These are phyloP conservation scores for Drosophila tani DNA, from an alignment of 1,140 invertebrate genomes.

Conservation along the genomic window DNA sequence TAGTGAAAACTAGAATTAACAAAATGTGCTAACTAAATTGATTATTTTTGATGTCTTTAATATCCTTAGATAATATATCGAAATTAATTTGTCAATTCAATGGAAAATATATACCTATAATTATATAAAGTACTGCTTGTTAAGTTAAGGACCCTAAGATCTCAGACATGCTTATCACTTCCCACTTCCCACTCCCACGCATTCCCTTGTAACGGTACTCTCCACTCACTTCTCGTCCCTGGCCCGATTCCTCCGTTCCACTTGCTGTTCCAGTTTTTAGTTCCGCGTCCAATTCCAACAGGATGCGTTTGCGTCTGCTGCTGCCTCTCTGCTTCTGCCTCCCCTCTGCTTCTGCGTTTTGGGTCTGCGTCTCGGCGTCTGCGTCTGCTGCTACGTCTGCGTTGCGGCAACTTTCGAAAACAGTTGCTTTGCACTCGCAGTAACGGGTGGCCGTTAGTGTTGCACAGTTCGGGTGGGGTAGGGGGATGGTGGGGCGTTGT, in stretches of 20 bases:
- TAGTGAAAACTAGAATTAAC: too few species aligned
- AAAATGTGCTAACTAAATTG: too few species aligned
- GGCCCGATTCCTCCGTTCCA: constrained; percentile 44
- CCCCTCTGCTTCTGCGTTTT: background rate
- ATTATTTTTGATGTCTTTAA: too few species aligned
- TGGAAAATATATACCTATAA: background rate
- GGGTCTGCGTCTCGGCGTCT: background rate
- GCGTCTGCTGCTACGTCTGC: constrained; percentile 25
- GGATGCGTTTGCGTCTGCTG: constrained; percentile 31
- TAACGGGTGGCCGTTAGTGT: constrained; percentile 23
- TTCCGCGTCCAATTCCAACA: constrained; percentile 67
- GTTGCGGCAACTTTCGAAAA: constrained; percentile 77
- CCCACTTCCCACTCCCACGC: constrained; percentile 19
- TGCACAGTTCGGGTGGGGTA: constrained; percentile 6
- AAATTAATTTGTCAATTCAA: background rate
- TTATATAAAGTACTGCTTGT: too few species aligned
- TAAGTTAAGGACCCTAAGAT: background rate
- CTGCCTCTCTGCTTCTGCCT: background rate
- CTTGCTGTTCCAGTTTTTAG: constrained; percentile 40
- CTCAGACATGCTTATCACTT: background rate
- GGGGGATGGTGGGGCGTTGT: constrained; percentile 30
- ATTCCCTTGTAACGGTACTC: background rate
- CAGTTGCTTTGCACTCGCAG: constrained; percentile 55
- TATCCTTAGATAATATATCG: too few species aligned
- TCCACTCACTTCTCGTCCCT: constrained; percentile 42